These are phyloP conservation scores for Psittacula derbiana DNA, from an alignment of 2,797 vertebrate genomes.

Conservation along the genomic window DNA sequence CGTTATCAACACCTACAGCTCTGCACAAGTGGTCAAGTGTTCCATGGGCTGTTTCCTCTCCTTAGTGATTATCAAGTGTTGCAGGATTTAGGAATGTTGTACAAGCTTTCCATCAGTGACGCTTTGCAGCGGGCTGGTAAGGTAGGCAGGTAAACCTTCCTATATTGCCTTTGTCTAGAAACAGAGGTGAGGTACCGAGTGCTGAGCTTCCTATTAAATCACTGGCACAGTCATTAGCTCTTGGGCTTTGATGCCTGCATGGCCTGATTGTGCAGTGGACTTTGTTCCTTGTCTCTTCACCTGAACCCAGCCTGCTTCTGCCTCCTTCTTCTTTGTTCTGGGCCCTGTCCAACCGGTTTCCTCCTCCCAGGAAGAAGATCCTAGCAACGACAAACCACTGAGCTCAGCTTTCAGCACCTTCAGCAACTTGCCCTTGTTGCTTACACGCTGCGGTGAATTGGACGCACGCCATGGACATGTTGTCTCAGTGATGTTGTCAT, in stretches of 20 bases:
- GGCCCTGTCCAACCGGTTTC: background rate
- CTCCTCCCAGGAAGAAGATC: conserved; percentile 13
- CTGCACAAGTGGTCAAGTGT: background rate
- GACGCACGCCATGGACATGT: background rate
- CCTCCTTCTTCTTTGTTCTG: background rate
- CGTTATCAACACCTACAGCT: background rate
- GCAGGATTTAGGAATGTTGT: background rate
- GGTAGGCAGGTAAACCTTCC: background rate
- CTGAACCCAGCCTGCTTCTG: background rate
- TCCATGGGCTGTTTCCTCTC: background rate
- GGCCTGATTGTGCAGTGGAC: background rate
- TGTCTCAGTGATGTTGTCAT: conserved; percentile 5
- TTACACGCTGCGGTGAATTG: background rate
- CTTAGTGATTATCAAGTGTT: background rate
- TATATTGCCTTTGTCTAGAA: background rate
- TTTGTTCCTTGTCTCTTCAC: background rate
- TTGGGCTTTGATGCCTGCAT: background rate
- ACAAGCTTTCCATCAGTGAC: background rate
- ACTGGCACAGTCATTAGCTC: background rate
- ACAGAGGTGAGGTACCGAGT: background rate
- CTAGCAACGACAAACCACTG: conserved; percentile 16
- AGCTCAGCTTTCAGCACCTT: conserved; percentile 16
- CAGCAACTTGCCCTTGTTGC: conserved; percentile 22
- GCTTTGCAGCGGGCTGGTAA: background rate
- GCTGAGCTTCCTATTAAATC: background rate